phyloP scores from a whole-genome alignment of 2,113 vertebrate species.

The Leptobrachium ailaonicum region DNA sequence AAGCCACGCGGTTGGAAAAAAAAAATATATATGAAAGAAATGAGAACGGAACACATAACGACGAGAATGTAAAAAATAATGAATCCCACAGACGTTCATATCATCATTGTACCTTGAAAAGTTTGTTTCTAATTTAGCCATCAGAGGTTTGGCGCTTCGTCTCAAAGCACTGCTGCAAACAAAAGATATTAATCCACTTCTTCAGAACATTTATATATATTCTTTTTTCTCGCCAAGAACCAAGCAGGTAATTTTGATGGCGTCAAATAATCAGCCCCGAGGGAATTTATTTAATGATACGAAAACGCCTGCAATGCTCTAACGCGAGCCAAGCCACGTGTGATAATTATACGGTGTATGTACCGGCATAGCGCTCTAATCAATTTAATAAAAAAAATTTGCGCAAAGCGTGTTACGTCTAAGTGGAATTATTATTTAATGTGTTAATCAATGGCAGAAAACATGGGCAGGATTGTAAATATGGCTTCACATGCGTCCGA shows the following conservation, averaged over 20 bases:
- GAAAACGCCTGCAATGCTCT: neutral
- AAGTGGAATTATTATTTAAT: too few species aligned
- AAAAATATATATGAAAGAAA: neutral
- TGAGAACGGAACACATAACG: neutral
- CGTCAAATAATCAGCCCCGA: neutral
- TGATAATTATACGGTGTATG: neutral
- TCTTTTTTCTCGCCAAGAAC: neutral
- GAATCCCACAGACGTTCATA: neutral
- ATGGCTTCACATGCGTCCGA: too few species aligned
- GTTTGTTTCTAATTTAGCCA: conserved; percentile 9
- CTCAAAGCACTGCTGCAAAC: neutral
- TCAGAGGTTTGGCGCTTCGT: neutral
- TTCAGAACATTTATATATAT: neutral
- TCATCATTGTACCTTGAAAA: neutral
- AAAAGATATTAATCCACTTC: neutral
- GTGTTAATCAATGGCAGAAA: too few species aligned
- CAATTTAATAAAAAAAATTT: neutral
- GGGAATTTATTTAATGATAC: conserved; percentile 1
- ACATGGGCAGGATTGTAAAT: too few species aligned
- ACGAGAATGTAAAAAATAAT: neutral
- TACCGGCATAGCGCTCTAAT: neutral
- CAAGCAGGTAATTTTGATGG: neutral
- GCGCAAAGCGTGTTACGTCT: neutral
- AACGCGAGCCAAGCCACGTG: neutral
- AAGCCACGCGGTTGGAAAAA: neutral